Percentiles rank a stretch among this genome's conserved stretches.
Evolutionary conservation across 2,797 vertebrate genomes (phyloP).

Genomic region (Tokudaia tokunoshimensis): DNA sequence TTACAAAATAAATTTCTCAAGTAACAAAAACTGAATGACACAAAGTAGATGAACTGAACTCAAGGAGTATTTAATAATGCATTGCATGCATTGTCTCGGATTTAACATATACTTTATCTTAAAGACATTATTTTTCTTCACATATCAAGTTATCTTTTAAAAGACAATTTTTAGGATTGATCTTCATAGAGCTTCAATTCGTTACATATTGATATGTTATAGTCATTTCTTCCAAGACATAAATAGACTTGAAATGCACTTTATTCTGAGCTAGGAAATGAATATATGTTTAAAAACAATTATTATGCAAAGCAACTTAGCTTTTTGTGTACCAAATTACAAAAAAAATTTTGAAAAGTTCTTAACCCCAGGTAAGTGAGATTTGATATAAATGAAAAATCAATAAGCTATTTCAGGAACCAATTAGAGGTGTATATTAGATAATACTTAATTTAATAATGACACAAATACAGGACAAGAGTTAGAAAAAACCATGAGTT

Average conservation of each 20-base stretch:
- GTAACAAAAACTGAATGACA: not conserved
- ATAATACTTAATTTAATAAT: not conserved
- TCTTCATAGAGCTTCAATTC: not conserved
- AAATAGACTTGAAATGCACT: not conserved
- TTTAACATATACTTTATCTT: slow-evolving; percentile 45
- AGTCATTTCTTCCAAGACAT: slow-evolving; percentile 20
- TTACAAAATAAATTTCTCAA: not conserved
- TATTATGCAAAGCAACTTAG: slow-evolving; percentile 20
- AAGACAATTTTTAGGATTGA: slow-evolving; percentile 32
- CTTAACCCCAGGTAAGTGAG: not conserved
- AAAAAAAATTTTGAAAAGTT: not conserved
- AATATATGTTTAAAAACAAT: not conserved
- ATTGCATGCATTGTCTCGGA: not conserved
- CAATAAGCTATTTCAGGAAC: not conserved
- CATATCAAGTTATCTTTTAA: not conserved
- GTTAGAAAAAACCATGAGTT: not conserved
- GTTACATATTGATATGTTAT: not conserved
- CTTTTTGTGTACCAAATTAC: not conserved
- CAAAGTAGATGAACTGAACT: slow-evolving; percentile 17
- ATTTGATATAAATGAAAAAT: not conserved
- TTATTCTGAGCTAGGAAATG: not conserved
- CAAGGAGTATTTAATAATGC: slow-evolving; percentile 30
- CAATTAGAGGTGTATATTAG: not conserved
- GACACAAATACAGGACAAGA: not conserved
- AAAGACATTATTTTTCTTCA: slow-evolving; percentile 43